Percentiles rank a stretch among this genome's conserved stretches.
phyloP scores from a whole-genome alignment of 2,113 vertebrate species.

The Muntiacus muntjak region DNA sequence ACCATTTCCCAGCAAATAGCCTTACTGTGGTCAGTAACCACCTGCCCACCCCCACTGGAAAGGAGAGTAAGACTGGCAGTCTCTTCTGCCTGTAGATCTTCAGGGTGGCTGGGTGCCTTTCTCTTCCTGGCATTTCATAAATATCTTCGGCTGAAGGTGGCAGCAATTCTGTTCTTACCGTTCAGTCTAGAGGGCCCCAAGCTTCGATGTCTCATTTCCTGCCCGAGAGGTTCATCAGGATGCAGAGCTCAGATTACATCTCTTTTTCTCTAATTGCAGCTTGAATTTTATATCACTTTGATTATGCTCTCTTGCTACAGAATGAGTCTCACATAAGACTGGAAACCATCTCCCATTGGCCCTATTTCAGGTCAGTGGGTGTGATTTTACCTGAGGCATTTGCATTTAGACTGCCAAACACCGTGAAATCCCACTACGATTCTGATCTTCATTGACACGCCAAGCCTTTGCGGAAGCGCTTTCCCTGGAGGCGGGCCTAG shows the following conservation, averaged over 20 bases:
- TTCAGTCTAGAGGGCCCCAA: neutral
- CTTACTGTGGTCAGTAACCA: neutral
- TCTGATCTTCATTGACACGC: neutral
- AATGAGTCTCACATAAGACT: neutral
- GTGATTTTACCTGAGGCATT: neutral
- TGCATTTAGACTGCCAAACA: neutral
- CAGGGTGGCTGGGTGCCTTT: neutral
- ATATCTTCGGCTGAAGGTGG: neutral
- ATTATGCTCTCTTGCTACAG: neutral
- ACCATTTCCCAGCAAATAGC: neutral
- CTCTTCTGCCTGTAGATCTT: neutral
- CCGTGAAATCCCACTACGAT: neutral
- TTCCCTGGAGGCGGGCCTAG: neutral
- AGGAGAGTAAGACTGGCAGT: neutral
- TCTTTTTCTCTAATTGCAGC: neutral
- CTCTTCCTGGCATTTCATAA: neutral
- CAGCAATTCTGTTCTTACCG: neutral
- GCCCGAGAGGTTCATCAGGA: neutral
- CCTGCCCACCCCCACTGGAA: neutral
- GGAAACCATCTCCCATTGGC: neutral
- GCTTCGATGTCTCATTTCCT: neutral
- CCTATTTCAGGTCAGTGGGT: neutral
- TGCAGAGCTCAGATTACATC: neutral
- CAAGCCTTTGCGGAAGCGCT: accelerated
- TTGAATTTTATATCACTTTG: neutral